Conservation (phyloP, 2,888 invertebrate species). For the Lasius fuliginosus region DNA sequence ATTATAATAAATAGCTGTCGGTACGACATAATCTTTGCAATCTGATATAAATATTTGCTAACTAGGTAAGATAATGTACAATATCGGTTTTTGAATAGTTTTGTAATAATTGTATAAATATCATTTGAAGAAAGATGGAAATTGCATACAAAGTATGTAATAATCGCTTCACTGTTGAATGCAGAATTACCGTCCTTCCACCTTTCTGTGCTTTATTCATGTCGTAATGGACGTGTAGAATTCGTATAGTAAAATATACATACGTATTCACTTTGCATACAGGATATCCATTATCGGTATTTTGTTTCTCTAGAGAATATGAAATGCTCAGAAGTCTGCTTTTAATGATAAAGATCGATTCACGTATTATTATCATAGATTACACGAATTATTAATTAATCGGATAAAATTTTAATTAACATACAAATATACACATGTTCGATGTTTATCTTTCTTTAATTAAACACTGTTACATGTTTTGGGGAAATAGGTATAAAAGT, state of each 20-base stretch:
- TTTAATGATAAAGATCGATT: neutral
- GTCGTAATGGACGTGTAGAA: neutral
- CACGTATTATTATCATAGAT: neutral
- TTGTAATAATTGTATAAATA: neutral
- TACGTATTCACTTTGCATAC: neutral
- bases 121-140: neutral
- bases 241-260: slow-evolving; percentile 11
- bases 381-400: neutral
- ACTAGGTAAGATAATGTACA: neutral
- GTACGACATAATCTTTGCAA: neutral
- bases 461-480: neutral
- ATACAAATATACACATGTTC: neutral
- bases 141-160: neutral
- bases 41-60: neutral
- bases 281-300: slow-evolving; percentile 10
- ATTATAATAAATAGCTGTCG: neutral
- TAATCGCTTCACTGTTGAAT: slow-evolving; percentile 10
- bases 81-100: neutral
- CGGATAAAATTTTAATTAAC: neutral
- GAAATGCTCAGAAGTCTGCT: neutral
- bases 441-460: neutral
- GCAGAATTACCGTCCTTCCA: neutral
- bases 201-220: slow-evolving; percentile 20
- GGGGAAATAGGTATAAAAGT: neutral
- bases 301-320: neutral